Base-by-base conservation (phyloP, 2,888 invertebrate species). In the Pantelozetes paolii region DNA sequence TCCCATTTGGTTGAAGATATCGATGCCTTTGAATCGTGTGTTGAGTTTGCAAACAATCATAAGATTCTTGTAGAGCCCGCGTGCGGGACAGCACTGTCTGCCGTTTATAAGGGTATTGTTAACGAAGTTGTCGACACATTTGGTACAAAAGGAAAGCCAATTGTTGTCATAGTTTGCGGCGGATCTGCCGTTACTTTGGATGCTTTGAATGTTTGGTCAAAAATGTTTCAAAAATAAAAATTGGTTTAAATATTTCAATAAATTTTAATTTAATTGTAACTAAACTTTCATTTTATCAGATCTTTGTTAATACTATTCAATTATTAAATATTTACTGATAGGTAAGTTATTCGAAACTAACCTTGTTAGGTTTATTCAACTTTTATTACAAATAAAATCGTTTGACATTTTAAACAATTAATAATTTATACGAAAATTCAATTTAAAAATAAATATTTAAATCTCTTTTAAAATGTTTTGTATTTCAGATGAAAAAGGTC, bases 161-260 rank as follows among this genome's bases (percentile, higher is more conserved):
- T 82, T 11, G 81, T 84, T 20, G 79, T 84, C 18, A 80, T 85
- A 9, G 83, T 84, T 0, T 85, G 85, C 83, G 81, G 88, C 83
- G 79, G 89, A 81, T 78, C 86, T 83, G 77, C 84, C 82, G 82
- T 88, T 82, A 82, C 87, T 82, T 18, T 88, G 83, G 50, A 87
- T 80, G 18, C 86, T 80, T 0, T 86, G 78, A 74, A 85, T 76
- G 62, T 86, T 78, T 67, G 87, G 85, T n/a, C n/a, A n/a, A n/a
- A 59, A 28, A 45, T 11, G 45, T 15, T 9, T 45, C 6, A 11
- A 11, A 45, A 18, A 11, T 9, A 45, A 45, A 18, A 15, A 45
- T 2, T 45, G 15, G 15, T 15, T 11, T 18, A 13, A 45, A 36
- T 36, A 13, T 45, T 45, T 45, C 15, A 45, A 13, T 45, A 15